Evolutionary conservation across 2,113 vertebrate species (phyloP).

Genomic region (Tetraodon nigroviridis): DNA sequence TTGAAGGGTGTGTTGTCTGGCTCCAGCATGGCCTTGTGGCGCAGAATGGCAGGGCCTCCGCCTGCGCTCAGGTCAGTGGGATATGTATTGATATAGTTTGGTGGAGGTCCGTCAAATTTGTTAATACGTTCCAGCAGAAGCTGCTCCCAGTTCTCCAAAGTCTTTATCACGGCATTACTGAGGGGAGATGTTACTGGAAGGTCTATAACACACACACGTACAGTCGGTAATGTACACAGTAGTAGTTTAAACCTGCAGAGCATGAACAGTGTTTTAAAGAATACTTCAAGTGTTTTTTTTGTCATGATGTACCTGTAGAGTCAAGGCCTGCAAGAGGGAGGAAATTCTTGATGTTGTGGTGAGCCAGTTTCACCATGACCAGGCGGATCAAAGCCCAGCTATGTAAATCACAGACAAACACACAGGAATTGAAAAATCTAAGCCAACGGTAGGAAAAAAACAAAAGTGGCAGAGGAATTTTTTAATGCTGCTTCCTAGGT

Average conservation of each 20-base stretch:
- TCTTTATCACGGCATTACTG: conserved; percentile 89
- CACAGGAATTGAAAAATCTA: not conserved
- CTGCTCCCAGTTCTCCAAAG: conserved; percentile 94
- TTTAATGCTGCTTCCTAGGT: no score
- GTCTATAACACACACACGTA: conserved; percentile 72
- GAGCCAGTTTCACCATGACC: conserved; percentile 90
- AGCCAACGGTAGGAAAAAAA: not conserved
- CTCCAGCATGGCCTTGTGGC: conserved; percentile 97
- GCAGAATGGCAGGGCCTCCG: conserved; percentile 84
- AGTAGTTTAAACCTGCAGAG: not conserved
- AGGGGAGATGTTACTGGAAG: conserved; percentile 91
- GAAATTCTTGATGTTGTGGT: conserved; percentile 91
- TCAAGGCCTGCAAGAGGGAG: conserved; percentile 93
- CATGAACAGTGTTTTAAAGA: not conserved
- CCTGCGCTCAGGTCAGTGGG: conserved; percentile 82
- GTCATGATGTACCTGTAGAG: conserved; percentile 78
- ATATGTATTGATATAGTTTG: conserved; percentile 92
- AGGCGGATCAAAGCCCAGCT: conserved; percentile 95
- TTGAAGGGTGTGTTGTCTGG: conserved; percentile 98
- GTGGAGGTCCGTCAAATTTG: conserved; percentile 91
- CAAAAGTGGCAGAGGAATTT: no score
- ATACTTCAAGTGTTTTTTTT: not conserved
- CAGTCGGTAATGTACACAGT: not conserved
- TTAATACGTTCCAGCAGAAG: conserved; percentile 89
- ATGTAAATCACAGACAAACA: not conserved